phyloP scores from a whole-genome alignment of 2,797 vertebrate genomes.

The Cygnus olor region DNA sequence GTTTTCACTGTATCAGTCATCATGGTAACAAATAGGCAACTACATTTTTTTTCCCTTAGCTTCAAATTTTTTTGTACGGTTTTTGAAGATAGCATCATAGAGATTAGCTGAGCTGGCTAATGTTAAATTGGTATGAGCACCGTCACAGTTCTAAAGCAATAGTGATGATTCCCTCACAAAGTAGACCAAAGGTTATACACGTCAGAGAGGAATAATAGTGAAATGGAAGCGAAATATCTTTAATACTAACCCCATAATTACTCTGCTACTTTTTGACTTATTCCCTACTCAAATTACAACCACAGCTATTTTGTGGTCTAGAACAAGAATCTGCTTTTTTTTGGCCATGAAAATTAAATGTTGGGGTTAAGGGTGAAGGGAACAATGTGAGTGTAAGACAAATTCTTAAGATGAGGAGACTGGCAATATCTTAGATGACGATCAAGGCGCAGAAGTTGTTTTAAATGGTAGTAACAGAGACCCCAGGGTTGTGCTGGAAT shows the following conservation, averaged over 20 bases:
- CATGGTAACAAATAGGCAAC: background rate
- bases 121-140: background rate
- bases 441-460: background rate
- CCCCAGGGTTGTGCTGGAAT: fast-evolving
- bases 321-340: background rate
- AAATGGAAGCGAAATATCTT: background rate
- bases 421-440: background rate
- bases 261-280: background rate
- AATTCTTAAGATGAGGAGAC: background rate
- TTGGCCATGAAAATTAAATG: background rate
- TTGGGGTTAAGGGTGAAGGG: background rate
- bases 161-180: background rate
- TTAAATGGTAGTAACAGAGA: background rate
- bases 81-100: background rate
- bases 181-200: background rate
- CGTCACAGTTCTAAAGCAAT: background rate
- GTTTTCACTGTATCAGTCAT: background rate
- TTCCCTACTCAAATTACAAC: background rate
- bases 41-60: background rate
- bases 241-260: background rate
- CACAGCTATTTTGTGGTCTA: background rate
- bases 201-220: background rate
- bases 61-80: background rate
- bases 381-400: background rate
- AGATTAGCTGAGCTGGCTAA: background rate